Percentiles rank a stretch among this genome's conserved stretches.
These are phyloP conservation scores for Pantelozetes paolii DNA, from an alignment of 2,888 invertebrate species.

Conservation along the genomic window DNA sequence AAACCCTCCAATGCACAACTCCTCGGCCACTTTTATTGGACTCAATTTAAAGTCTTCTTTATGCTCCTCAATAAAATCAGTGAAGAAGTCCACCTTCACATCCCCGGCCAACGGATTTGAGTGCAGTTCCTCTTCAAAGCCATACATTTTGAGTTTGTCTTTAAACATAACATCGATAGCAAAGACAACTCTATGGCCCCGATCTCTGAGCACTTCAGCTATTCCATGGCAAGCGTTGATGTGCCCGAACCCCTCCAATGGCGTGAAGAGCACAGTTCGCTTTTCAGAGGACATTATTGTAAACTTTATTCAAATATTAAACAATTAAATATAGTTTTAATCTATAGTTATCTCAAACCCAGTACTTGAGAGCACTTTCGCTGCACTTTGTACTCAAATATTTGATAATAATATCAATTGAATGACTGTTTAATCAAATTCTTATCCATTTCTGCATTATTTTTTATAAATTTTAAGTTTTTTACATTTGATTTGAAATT, in stretches of 20 bases:
- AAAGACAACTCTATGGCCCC: conserved; percentile 32
- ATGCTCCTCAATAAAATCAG: not conserved
- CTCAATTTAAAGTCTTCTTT: not conserved
- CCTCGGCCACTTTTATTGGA: not conserved
- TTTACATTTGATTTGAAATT: too few relatives aligned
- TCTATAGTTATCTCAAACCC: too few relatives aligned
- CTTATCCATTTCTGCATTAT: too few relatives aligned
- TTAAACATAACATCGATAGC: not conserved
- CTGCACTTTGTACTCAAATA: too few relatives aligned
- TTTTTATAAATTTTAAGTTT: too few relatives aligned
- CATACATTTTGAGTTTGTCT: conserved; percentile 1
- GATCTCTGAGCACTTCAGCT: conserved; percentile 6
- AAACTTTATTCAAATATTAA: too few relatives aligned
- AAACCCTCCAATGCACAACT: not conserved
- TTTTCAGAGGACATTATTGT: not conserved
- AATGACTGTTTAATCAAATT: too few relatives aligned
- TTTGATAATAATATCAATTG: too few relatives aligned
- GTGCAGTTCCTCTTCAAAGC: not conserved
- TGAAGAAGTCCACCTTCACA: not conserved
- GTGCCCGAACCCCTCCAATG: conserved; percentile 31
- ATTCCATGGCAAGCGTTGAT: conserved; percentile 29
- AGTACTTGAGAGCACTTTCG: too few relatives aligned
- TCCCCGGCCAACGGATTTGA: too few relatives aligned
- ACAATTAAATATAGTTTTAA: too few relatives aligned
- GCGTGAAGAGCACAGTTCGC: conserved; percentile 26